Evolutionary conservation across 1,140 invertebrate genomes (phyloP), one percentile per base, ranked within the genome.

Genomic region (Schlechtendalia chinensis): DNA sequence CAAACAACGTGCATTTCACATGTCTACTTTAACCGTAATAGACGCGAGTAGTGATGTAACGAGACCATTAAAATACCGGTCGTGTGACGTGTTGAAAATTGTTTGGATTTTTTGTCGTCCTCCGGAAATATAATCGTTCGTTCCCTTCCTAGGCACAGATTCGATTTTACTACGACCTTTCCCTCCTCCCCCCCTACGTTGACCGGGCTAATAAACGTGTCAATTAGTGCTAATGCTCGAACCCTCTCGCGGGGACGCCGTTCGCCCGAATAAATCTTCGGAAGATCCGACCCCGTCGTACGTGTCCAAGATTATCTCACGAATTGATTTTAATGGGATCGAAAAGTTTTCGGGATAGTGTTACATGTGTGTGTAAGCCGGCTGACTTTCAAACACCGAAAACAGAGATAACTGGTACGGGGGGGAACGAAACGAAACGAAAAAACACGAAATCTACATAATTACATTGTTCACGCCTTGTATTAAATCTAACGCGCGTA

Each of bases 401-500:
- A 50, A 69, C 11, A 67, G 16, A 67, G 63, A 67, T n/a, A 67
- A n/a, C 14, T 16, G 10, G 22, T 22, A 69, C 47, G 39, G 10
- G 27, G 27, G 47, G 50, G 24, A 50, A n/a, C n/a, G n/a, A n/a
- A n/a, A n/a, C n/a, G n/a, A n/a, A n/a, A n/a, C n/a, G n/a, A n/a
- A n/a, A n/a, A n/a, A n/a, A n/a, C n/a, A n/a, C n/a, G n/a, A n/a
- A n/a, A 50, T 69, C 67, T 47, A 8, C 22, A 69, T 69, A 69
- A 69, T 50, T 69, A 50, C 50, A 50, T 69, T 50, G 67, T 27
- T 50, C 67, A 22, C 10, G 10, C 8, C 22, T 8, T 2, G 65
- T 50, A 69, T 69, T 69, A 24, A 69, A 24, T 69, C 50, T 69
- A 69, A 50, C n/a, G 65, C 32, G 45, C 5, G 39, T 67, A 67